Percentiles rank a stretch among this genome's conserved stretches.
Conservation (phyloP, 2,888 invertebrate species). For the Pterostichus niger region DNA sequence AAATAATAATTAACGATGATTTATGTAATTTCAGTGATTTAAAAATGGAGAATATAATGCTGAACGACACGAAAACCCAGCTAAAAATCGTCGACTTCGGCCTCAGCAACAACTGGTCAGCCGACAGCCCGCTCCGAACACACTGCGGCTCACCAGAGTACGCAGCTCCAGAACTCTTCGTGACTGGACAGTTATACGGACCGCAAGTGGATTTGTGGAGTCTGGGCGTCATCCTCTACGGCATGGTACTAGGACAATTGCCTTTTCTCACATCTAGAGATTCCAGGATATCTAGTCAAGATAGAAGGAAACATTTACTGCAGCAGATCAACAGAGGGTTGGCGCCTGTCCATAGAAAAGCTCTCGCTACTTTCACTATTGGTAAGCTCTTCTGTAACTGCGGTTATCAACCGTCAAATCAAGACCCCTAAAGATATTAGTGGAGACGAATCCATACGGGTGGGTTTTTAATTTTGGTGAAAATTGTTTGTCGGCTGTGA, state of each 20-base stretch:
- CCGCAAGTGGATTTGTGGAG: constrained; percentile 90
- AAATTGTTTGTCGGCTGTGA: too few relatives aligned
- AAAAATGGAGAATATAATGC: constrained; percentile 90
- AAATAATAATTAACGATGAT: too few relatives aligned
- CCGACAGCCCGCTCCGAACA: constrained; percentile 82
- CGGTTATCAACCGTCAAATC: too few relatives aligned
- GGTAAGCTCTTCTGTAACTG: constrained; percentile 6
- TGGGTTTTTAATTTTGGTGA: too few relatives aligned
- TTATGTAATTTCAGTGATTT: constrained; percentile 80
- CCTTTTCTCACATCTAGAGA: constrained; percentile 80
- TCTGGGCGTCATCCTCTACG: constrained; percentile 88
- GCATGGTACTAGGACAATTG: constrained; percentile 86
- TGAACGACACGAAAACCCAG: constrained; percentile 83
- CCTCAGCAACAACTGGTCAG: constrained; percentile 84
- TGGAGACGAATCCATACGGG: too few relatives aligned
- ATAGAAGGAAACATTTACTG: constrained; percentile 81
- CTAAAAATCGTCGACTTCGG: constrained; percentile 90
- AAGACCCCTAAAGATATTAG: too few relatives aligned
- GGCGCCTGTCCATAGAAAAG: constrained; percentile 80
- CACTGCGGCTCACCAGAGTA: constrained; percentile 90
- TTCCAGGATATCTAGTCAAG: constrained; percentile 77
- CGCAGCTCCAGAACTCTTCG: constrained; percentile 88
- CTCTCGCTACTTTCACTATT: constrained; percentile 77
- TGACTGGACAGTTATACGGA: constrained; percentile 84
- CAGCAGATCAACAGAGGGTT: constrained; percentile 84